phyloP scores from a whole-genome alignment of 2,888 invertebrate genomes.

The Microdon myrmicae region DNA sequence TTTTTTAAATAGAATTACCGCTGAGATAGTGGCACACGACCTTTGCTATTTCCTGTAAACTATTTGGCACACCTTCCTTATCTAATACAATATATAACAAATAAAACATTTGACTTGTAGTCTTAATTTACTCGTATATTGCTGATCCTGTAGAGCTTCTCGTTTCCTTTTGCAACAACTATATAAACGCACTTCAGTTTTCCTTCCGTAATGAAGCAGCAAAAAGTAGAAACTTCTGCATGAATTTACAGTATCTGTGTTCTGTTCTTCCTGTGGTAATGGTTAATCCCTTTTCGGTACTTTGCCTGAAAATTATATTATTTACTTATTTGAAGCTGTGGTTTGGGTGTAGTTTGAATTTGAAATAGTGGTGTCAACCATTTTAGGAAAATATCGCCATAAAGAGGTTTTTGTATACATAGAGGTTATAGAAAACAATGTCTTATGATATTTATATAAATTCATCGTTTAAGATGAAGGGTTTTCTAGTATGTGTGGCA shows the following conservation, averaged over 20 bases:
- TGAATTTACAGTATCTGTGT: conserved; percentile 17
- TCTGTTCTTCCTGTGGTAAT: conserved; percentile 29
- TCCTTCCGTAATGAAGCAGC: conserved; percentile 4
- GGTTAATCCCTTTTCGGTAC: conserved; percentile 21
- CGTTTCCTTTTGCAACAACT: conserved; percentile 23
- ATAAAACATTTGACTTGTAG: conserved; percentile 2
- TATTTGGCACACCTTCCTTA: conserved; percentile 35
- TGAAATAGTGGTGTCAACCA: no score
- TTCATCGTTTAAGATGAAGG: no score
- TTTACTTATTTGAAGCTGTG: conserved; percentile 10
- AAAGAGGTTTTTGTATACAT: no score
- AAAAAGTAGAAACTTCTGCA: conserved; percentile 30
- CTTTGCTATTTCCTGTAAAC: conserved; percentile 25
- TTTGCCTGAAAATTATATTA: conserved; percentile 21
- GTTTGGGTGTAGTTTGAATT: conserved; percentile 38
- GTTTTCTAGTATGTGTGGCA: no score
- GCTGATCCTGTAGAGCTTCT: conserved; percentile 20
- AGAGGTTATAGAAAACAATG: no score
- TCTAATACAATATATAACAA: conserved; percentile 17
- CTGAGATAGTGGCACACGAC: conserved; percentile 23
- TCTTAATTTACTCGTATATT: conserved; percentile 8
- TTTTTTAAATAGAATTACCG: conserved; percentile 5
- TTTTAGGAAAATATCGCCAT: no score
- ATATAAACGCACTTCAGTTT: conserved; percentile 5
- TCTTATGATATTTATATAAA: no score